Base-by-base conservation (phyloP, 2,888 invertebrate species). In the Diabrotica balteata region DNA sequence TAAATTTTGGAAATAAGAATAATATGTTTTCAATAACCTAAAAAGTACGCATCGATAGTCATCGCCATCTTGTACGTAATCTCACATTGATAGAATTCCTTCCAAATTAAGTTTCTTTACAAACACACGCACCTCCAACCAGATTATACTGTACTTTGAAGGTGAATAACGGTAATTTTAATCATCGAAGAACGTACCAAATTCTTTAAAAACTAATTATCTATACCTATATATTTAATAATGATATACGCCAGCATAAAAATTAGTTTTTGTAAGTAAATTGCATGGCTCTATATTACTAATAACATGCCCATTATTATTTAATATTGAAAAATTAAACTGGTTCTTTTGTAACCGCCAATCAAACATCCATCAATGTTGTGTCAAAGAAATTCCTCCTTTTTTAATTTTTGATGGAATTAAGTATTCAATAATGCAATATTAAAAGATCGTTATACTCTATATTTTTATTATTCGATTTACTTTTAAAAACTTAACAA, bases 271-370 rank as follows among this genome's bases (percentile, higher is more conserved):
- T 63, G 54, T 55, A 45, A 62, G 61, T 61, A 71, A 72, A 75
- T 72, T 68, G 74, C 71, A 72, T 71, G 71, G 68, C 66, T 61
- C 55, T 66, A 64, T 64, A 65, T 9, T 44, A 65, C 69, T 70
- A 75, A 73, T 72, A 72, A 73, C 70, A 63, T 62, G 68, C 68
- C 66, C 66, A 72, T 73, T 71, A 72, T 73, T 68, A 72, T 75
- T 71, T 73, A 70, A 63, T 68, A 70, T 66, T 71, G 66, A 74
- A 72, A 72, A 75, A 75, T 71, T 71, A 70, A 73, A 73, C 74
- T 67, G 73, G 72, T 69, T 70, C 58, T 61, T 70, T 72, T 69
- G 64, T 70, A 75, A 73, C 69, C 63, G 66, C 66, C 70, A 75
- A 75, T 75, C 72, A 75, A 73, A 73, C 70, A 70, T 55, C 70